Evolutionary conservation across 2,797 vertebrate genomes (phyloP).

Genomic region (Liasis olivaceus): DNA sequence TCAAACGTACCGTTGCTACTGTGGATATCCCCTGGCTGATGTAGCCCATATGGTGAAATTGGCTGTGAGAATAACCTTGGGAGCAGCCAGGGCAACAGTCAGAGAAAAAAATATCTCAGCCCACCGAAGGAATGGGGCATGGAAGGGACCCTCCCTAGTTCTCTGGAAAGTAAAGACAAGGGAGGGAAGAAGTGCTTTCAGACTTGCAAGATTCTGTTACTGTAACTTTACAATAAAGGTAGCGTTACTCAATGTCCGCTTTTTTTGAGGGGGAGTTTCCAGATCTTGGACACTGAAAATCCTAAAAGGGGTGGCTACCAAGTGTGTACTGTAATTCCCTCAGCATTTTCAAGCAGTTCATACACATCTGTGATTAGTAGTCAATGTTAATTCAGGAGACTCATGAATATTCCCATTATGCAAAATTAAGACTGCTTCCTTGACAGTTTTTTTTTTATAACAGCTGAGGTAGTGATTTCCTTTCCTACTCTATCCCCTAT

Average conservation of each 20-base stretch:
- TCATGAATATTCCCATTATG: not conserved
- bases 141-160: too few species aligned
- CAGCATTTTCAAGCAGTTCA: not conserved
- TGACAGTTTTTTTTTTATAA: constrained; percentile 2
- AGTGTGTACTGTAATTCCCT: not conserved
- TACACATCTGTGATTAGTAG: not conserved
- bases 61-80: not conserved
- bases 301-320: not conserved
- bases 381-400: not conserved
- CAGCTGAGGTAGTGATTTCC: not conserved
- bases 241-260: not conserved
- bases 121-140: too few species aligned
- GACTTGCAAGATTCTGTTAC: too few species aligned
- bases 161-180: too few species aligned
- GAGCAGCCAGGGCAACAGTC: not conserved
- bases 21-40: not conserved
- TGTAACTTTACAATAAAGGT: too few species aligned
- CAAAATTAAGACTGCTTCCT: not conserved
- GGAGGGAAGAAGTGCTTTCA: too few species aligned
- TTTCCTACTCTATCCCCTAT: not conserved
- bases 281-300: not conserved
- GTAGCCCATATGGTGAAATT: not conserved
- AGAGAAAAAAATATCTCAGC: too few species aligned
- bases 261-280: not conserved
- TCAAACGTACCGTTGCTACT: not conserved